Conservation (phyloP, 2,888 invertebrate genomes). For the Flexamia atlantica region DNA sequence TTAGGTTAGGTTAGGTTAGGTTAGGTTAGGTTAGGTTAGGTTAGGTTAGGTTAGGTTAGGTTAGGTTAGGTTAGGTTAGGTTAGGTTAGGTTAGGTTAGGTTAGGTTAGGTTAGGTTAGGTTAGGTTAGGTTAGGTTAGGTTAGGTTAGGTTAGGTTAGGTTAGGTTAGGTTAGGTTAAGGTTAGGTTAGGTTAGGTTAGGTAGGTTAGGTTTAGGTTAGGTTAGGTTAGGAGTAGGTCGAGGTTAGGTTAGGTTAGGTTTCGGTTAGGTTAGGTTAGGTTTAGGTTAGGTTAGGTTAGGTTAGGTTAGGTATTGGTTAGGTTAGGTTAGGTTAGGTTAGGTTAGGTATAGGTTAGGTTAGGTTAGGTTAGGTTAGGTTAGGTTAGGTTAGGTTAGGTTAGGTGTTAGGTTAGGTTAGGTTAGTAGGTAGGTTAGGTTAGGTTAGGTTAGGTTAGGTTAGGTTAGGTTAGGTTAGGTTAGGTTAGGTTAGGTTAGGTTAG, state of each 20-base stretch:
- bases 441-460: constrained; percentile 65
- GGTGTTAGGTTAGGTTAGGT: constrained; percentile 63
- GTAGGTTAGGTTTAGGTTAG: constrained; percentile 2
- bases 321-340: constrained; percentile 61
- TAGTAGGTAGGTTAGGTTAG: constrained; percentile 62
- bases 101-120: constrained; percentile 41
- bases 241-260: constrained; percentile 63
- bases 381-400: constrained; percentile 62
- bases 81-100: no score
- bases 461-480: constrained; percentile 65
- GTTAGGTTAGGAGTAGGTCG: constrained; percentile 64
- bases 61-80: no score
- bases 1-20: no score
- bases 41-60: no score
- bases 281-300: constrained; percentile 63
- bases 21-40: no score
- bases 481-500: constrained; percentile 64
- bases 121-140: constrained; percentile 64
- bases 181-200: constrained; percentile 44
- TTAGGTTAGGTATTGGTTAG: constrained; percentile 61
- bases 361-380: constrained; percentile 60
- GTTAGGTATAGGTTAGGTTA: constrained; percentile 60
- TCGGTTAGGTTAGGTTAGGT: constrained; percentile 63
- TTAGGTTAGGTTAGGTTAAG: constrained; percentile 62
- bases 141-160: constrained; percentile 63